phyloP scores from a whole-genome alignment of 2,113 vertebrate species.

The Phyllostomus discolor region DNA sequence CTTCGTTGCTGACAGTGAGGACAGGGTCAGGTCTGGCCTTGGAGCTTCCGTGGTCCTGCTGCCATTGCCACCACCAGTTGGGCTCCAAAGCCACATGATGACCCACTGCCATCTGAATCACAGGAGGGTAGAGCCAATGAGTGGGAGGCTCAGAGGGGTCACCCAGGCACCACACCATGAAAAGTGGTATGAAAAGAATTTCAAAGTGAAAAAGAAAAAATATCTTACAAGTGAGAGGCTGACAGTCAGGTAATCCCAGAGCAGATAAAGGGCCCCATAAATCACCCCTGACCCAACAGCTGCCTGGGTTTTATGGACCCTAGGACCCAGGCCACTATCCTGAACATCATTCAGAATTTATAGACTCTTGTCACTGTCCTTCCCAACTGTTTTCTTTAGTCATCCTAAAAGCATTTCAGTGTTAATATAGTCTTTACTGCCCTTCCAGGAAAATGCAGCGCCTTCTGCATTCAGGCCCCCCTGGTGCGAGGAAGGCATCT shows the following conservation, averaged over 20 bases:
- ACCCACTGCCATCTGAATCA: neutral
- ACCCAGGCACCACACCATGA: no score
- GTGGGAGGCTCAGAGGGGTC: neutral
- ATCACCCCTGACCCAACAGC: neutral
- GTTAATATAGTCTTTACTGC: neutral
- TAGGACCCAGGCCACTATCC: neutral
- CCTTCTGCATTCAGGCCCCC: neutral
- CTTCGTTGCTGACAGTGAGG: neutral
- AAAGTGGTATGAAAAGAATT: neutral
- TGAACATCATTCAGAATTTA: constrained; percentile 56
- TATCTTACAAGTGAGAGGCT: neutral
- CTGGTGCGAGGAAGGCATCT: neutral
- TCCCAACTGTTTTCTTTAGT: constrained; percentile 15
- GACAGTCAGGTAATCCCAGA: neutral
- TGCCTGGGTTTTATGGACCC: constrained; percentile 44
- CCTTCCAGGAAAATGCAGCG: neutral
- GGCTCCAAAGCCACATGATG: neutral
- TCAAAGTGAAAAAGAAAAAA: neutral
- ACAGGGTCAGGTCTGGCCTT: neutral
- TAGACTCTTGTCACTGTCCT: constrained; percentile 48
- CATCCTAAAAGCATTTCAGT: neutral
- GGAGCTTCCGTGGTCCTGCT: neutral
- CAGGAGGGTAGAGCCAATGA: neutral
- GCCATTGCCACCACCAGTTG: neutral
- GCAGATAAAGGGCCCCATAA: neutral